Conservation (phyloP, 2,113 vertebrate genomes). For the Orthonyx spaldingii region DNA sequence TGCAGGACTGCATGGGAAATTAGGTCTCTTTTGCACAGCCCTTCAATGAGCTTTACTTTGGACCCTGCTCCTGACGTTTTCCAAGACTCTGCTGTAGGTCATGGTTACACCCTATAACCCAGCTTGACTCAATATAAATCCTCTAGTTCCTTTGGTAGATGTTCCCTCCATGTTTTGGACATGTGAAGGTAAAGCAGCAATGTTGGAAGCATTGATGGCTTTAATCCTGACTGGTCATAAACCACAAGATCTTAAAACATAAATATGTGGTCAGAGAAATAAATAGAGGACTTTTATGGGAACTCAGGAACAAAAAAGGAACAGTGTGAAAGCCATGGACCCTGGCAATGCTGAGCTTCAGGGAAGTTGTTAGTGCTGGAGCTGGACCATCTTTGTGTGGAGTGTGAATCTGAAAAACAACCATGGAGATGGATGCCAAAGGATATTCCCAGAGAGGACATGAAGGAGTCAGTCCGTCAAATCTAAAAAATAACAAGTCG, state of each 20-base stretch:
- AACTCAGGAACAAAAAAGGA: not conserved
- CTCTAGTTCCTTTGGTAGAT: not conserved
- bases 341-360: not conserved
- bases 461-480: not conserved
- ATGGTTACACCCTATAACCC: not conserved
- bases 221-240: not conserved
- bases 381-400: not conserved
- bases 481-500: not conserved
- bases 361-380: not conserved
- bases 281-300: not conserved
- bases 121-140: not conserved
- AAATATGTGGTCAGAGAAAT: not conserved
- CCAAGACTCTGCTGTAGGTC: not conserved
- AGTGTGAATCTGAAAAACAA: not conserved
- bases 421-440: not conserved
- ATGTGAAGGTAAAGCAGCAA: not conserved
- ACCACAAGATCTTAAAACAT: not conserved
- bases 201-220: not conserved
- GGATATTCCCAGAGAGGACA: not conserved
- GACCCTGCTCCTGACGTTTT: not conserved
- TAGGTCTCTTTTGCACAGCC: not conserved
- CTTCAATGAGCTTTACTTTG: not conserved
- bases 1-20: not conserved
- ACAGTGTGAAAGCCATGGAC: not conserved
- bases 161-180: not conserved